Conservation (phyloP, 2,113 vertebrate genomes). For the Gambusia affinis region DNA sequence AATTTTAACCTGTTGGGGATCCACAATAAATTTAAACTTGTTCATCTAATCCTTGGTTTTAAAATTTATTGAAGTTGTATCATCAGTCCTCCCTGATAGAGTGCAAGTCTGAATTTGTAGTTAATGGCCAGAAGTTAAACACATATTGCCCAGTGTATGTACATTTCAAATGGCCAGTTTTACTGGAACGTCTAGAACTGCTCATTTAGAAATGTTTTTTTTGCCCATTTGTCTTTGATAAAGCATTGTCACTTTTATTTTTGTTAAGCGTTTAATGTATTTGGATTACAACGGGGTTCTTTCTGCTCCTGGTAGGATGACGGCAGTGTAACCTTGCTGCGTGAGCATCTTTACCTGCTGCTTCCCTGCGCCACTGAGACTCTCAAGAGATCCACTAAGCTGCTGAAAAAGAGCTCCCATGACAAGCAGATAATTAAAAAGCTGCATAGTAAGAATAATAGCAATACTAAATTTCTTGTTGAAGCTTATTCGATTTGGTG, state of each 20-base stretch:
- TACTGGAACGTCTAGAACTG: background rate
- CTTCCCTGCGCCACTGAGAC: conserved; percentile 81
- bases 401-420: conserved; percentile 78
- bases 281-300: conserved; percentile 6
- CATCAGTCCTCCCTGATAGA: background rate
- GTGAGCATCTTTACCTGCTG: conserved; percentile 81
- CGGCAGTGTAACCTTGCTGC: conserved; percentile 77
- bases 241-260: background rate
- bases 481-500: background rate
- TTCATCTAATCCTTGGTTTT: background rate
- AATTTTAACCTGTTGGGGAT: too few relatives aligned
- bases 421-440: conserved; percentile 82
- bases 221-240: too few relatives aligned
- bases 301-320: conserved; percentile 70
- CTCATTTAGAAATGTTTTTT: too few relatives aligned
- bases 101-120: background rate
- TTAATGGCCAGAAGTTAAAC: background rate
- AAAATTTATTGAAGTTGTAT: background rate
- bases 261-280: background rate
- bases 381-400: conserved; percentile 77
- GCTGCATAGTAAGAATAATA: conserved; percentile 77
- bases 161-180: background rate
- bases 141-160: background rate
- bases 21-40: too few relatives aligned
- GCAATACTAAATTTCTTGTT: background rate